These are phyloP conservation scores for Pseudorhombus dupliciocellatus DNA, from an alignment of 2,113 vertebrate genomes.

Conservation along the genomic window DNA sequence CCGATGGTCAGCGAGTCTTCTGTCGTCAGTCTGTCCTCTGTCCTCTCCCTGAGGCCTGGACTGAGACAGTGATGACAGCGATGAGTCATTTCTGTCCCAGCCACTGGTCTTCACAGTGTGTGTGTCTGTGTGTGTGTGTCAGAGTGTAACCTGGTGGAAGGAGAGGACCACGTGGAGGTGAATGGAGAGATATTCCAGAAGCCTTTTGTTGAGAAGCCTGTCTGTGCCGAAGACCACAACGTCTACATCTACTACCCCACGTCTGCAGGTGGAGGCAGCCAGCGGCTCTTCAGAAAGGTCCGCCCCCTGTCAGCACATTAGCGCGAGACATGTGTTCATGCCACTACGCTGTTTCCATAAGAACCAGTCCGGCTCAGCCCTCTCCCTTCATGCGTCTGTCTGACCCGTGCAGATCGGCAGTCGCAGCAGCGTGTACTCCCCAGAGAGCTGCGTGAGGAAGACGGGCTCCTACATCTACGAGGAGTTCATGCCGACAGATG, in stretches of 20 bases:
- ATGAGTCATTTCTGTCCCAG: no score
- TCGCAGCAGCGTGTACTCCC: slow-evolving; percentile 97
- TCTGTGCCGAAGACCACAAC: slow-evolving; percentile 98
- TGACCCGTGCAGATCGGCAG: slow-evolving; percentile 89
- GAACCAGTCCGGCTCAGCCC: no score
- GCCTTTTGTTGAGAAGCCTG: slow-evolving; percentile 98
- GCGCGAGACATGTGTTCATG: no score
- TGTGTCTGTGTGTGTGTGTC: slow-evolving; percentile 32
- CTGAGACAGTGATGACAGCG: no score
- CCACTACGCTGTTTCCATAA: no score
- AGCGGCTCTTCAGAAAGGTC: slow-evolving; percentile 99
- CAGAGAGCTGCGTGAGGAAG: slow-evolving; percentile 97
- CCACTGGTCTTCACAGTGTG: no score
- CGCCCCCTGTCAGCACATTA: no score
- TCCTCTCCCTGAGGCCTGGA: slow-evolving; percentile 9
- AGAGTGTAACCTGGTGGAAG: slow-evolving; percentile 96
- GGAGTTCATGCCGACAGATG: slow-evolving; percentile 99
- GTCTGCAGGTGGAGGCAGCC: slow-evolving; percentile 96
- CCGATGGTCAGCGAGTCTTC: slow-evolving; percentile 93
- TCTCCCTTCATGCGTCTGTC: no score
- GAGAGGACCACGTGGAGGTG: slow-evolving; percentile 97
- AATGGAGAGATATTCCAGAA: slow-evolving; percentile 97
- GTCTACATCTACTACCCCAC: slow-evolving; percentile 99
- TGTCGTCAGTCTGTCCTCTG: no score
- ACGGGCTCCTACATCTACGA: slow-evolving; percentile 99